These are phyloP conservation scores for Siphamia tubifer DNA, from an alignment of 2,113 vertebrate species.

Conservation along the genomic window DNA sequence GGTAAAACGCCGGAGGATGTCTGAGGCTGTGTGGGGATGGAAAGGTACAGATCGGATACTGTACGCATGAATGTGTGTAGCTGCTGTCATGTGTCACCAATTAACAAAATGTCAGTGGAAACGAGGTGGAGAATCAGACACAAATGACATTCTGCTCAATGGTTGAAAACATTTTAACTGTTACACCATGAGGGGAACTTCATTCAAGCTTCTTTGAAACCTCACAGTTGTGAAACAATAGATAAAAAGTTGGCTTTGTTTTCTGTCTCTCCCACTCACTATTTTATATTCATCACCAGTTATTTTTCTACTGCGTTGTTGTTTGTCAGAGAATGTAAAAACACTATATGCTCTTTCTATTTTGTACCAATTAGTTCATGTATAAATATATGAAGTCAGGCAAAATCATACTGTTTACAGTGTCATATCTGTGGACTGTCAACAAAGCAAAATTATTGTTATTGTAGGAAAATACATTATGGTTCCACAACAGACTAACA, in stretches of 20 bases:
- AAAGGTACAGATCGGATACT: not conserved
- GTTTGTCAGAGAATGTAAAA: constrained; percentile 34
- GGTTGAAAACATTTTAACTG: constrained; percentile 19
- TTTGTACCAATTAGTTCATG: not conserved
- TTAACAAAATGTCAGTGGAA: constrained; percentile 75
- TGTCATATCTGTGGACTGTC: not conserved
- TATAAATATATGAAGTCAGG: not conserved
- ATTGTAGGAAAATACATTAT: not conserved
- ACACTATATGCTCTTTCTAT: not conserved
- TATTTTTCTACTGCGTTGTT: not conserved
- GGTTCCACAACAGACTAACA: not conserved
- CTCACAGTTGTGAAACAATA: constrained; percentile 44
- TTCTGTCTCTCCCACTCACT: constrained; percentile 41
- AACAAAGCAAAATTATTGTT: not conserved
- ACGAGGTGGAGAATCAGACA: constrained; percentile 43
- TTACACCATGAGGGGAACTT: constrained; percentile 40
- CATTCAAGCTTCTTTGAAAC: constrained; percentile 53
- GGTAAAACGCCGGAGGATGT: not conserved
- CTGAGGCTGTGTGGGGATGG: not conserved
- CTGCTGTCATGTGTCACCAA: constrained; percentile 26
- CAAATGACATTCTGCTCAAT: constrained; percentile 61
- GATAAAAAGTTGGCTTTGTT: not conserved
- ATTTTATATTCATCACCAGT: not conserved
- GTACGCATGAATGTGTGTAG: not conserved
- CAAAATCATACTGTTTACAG: not conserved